These are phyloP conservation scores for Latrodectus elegans DNA, from an alignment of 2,888 invertebrate genomes.

Conservation along the genomic window DNA sequence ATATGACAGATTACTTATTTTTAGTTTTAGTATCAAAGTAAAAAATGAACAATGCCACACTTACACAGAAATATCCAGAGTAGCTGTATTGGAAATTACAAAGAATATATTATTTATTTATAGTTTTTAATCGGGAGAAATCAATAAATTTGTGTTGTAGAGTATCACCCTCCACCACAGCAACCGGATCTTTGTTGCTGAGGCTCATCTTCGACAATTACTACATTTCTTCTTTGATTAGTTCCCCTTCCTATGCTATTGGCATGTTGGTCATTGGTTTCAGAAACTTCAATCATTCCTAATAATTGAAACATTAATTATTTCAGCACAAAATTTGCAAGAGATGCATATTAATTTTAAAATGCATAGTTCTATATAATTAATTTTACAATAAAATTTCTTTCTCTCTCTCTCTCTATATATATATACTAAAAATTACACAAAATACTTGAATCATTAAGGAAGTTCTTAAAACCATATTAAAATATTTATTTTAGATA, in stretches of 20 bases:
- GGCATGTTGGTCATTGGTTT: slow-evolving; percentile 52
- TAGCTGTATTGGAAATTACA: not conserved
- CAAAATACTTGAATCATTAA: no score
- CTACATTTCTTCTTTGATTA: slow-evolving; percentile 64
- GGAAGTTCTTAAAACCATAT: no score
- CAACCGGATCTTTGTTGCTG: slow-evolving; percentile 55
- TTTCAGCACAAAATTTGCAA: no score
- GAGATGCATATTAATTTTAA: no score
- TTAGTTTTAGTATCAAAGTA: not conserved
- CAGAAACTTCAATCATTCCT: slow-evolving; percentile 66
- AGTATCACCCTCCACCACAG: slow-evolving; percentile 63
- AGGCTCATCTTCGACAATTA: slow-evolving; percentile 68
- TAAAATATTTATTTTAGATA: no score
- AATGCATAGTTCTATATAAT: no score
- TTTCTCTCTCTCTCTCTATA: no score
- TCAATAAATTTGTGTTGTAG: not conserved
- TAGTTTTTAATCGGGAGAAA: not conserved
- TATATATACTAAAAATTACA: no score
- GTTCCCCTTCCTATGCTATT: slow-evolving; percentile 59
- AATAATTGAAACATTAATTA: not conserved
- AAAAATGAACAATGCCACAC: slow-evolving; percentile 31
- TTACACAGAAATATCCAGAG: slow-evolving; percentile 30
- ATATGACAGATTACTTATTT: no score
- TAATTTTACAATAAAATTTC: no score
- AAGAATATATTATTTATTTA: not conserved